A percentile compares a stretch with the other conserved stretches of the same genome.
phyloP scores from a whole-genome alignment of 2,113 vertebrate genomes.

The Scolopax mira region DNA sequence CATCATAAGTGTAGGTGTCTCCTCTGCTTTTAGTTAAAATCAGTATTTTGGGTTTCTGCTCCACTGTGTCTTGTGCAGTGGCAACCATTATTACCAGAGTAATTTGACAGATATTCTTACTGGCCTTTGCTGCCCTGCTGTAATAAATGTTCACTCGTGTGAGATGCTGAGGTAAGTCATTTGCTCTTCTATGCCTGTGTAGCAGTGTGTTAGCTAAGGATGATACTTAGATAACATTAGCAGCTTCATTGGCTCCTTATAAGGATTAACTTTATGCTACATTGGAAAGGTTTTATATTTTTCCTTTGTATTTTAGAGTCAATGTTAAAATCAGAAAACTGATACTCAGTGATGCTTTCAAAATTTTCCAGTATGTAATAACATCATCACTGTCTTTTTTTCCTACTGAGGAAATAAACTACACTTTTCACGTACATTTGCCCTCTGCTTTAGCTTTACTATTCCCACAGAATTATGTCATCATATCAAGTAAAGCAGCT shows the following conservation, averaged over 20 bases:
- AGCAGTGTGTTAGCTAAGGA: not conserved
- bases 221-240: not conserved
- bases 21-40: not conserved
- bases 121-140: not conserved
- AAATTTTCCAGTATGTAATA: not conserved
- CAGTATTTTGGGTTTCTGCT: not conserved
- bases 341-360: not conserved
- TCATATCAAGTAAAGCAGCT: constrained; percentile 18
- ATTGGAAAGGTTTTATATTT: not conserved
- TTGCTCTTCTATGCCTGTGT: not conserved
- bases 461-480: constrained; percentile 21
- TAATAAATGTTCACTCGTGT: not conserved
- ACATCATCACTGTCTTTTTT: not conserved
- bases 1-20: not conserved
- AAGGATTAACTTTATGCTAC: not conserved
- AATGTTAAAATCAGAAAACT: not conserved
- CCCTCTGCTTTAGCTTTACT: not conserved
- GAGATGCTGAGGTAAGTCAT: not conserved
- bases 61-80: fast-evolving
- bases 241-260: not conserved
- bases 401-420: not conserved
- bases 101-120: not conserved
- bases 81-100: not conserved
- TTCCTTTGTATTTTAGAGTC: not conserved
- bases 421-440: constrained; percentile 44